These are phyloP conservation scores for Drosophila borealis DNA, from an alignment of 2,888 invertebrate species.

Conservation along the genomic window DNA sequence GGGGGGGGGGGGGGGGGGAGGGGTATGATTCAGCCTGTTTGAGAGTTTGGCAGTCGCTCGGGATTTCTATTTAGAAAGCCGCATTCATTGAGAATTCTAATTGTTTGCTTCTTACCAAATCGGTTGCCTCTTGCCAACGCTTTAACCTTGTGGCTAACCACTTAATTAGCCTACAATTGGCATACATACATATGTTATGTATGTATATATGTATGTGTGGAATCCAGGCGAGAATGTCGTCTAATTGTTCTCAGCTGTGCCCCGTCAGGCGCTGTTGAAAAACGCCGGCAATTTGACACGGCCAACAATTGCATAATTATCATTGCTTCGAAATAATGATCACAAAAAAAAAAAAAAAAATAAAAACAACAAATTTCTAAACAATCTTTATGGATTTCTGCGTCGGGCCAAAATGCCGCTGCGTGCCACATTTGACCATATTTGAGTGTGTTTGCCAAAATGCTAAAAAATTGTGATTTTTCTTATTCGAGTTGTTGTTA, in stretches of 20 bases:
- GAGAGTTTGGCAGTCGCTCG: conserved; percentile 30
- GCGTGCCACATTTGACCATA: conserved; percentile 78
- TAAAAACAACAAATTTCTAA: conserved; percentile 11
- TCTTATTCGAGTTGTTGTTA: conserved; percentile 6
- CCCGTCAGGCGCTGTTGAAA: conserved; percentile 33
- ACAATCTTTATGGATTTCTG: conserved; percentile 32
- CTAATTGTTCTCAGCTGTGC: conserved; percentile 62
- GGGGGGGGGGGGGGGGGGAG: background rate
- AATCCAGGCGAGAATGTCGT: conserved; percentile 53
- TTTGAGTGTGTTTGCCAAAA: conserved; percentile 47
- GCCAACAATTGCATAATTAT: conserved; percentile 63
- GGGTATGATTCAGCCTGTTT: conserved; percentile 4
- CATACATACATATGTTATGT: background rate
- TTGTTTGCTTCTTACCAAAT: conserved; percentile 23
- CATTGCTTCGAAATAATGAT: conserved; percentile 48
- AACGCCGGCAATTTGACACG: conserved; percentile 40
- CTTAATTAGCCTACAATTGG: conserved; percentile 55
- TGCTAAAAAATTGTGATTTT: conserved; percentile 48
- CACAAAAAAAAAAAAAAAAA: background rate
- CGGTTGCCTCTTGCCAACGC: conserved; percentile 10
- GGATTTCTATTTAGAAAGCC: conserved; percentile 62
- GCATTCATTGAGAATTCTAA: conserved; percentile 39
- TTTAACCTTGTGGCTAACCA: conserved; percentile 56
- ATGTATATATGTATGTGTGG: conserved; percentile 12
- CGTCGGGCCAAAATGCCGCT: conserved; percentile 56